A percentile compares a stretch with the other conserved stretches of the same genome.
These are phyloP conservation scores for Leuciscus waleckii DNA, from an alignment of 2,797 vertebrate species.

Conservation along the genomic window DNA sequence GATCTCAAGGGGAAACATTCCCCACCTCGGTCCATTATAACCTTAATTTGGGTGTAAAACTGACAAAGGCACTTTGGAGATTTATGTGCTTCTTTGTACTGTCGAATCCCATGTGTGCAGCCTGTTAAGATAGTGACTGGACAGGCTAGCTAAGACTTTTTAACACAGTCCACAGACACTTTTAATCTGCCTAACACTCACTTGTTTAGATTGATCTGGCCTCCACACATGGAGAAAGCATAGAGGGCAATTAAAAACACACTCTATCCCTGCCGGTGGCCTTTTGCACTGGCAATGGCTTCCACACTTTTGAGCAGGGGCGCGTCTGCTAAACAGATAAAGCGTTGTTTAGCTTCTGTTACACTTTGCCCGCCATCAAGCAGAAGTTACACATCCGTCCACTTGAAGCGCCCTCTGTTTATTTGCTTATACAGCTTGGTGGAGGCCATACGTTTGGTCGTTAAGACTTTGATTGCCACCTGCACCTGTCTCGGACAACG, in stretches of 20 bases:
- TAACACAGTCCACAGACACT: slow-evolving; percentile 49
- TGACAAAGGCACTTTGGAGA: slow-evolving; percentile 55
- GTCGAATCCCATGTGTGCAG: slow-evolving; percentile 38
- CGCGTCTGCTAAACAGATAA: slow-evolving; percentile 87
- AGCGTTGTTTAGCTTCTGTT: slow-evolving; percentile 69
- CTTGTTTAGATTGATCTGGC: slow-evolving; percentile 56
- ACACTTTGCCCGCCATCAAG: slow-evolving; percentile 57
- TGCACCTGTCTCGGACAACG: slow-evolving; percentile 81
- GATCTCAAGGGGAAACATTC: slow-evolving; percentile 47
- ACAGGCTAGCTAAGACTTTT: slow-evolving; percentile 49
- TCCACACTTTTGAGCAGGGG: slow-evolving; percentile 66
- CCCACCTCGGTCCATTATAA: slow-evolving; percentile 21
- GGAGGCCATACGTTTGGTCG: slow-evolving; percentile 68
- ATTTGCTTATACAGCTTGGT: slow-evolving; percentile 84
- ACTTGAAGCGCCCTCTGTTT: slow-evolving; percentile 79
- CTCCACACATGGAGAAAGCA: slow-evolving; percentile 84
- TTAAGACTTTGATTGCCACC: slow-evolving; percentile 76
- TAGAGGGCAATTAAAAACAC: slow-evolving; percentile 84
- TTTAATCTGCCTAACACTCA: slow-evolving; percentile 41
- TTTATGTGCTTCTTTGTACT: slow-evolving; percentile 61
- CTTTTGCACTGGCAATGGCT: slow-evolving; percentile 61
- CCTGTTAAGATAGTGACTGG: slow-evolving; percentile 51
- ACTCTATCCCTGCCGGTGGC: slow-evolving; percentile 71
- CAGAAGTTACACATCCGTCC: slow-evolving; percentile 71
- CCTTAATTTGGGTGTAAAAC: slow-evolving; percentile 57